Evolutionary conservation across 2,888 invertebrate genomes (phyloP), one percentile per base, ranked within the genome.

Genomic region (Lithophane ornitopus): DNA sequence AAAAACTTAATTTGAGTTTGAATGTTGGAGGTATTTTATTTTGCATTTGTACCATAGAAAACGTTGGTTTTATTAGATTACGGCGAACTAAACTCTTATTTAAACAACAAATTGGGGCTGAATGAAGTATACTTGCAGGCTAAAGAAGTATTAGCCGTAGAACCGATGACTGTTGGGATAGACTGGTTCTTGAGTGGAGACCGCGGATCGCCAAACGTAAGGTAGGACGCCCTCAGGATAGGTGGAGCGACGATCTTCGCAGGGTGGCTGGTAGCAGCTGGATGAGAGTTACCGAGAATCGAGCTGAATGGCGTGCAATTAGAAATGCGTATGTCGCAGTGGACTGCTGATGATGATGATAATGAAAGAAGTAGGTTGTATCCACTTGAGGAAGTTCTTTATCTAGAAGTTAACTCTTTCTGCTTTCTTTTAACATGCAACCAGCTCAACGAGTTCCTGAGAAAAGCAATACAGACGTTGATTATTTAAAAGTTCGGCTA

Each of bases 1-100:
- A 16, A 70, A 52, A 70, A 68, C 26, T n/a, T 59, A 69, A 59
- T 74, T 70, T 58, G 26, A 41, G 34, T 26, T 68, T 70, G 16
- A 62, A 54, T 52, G 70, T 46, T 74, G 14, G 26, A 61, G 44
- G 70, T 70, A 46, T 68, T 70, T 52, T 56, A 46, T 54, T 62
- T 78, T 66, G 12, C 39, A 44, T 66, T 61, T 72, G 14, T 44
- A 49, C 12, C 22, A 7, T 46, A 28, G n/a, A 41, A 12, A 39
- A 79, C 2, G 26, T n/a, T 28, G 6, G 0, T 56, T 16, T 44
- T 76, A 46, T 63, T 44, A 34, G 28, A 59, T 58, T 72, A 28
- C 2, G 22, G n/a, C 0, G 16, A 52, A 52, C 34, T 52, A 28
- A 78, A 66, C 26, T 52, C 4, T 72, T n/a, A 56, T 3, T 63